phyloP scores from a whole-genome alignment of 2,888 invertebrate species.

The Linnaemya vulpina region DNA sequence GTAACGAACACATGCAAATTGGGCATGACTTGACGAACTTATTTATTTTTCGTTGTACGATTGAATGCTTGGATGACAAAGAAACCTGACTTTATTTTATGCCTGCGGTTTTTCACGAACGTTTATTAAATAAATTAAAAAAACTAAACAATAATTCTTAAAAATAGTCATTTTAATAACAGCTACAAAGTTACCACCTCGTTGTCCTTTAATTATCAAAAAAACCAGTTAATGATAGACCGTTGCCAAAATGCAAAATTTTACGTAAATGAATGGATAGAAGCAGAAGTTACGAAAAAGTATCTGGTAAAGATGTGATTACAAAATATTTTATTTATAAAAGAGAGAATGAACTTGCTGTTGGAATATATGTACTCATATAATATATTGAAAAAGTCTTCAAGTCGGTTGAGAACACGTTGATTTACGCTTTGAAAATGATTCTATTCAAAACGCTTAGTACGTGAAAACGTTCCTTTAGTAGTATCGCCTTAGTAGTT shows the following conservation, averaged over 20 bases:
- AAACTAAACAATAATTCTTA: slow-evolving; percentile 56
- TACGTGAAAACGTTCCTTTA: neutral
- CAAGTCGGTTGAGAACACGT: no score
- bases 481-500: neutral
- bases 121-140: slow-evolving; percentile 28
- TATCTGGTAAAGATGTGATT: neutral
- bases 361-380: no score
- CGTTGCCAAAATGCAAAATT: slow-evolving; percentile 31
- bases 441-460: no score
- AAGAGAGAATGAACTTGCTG: no score
- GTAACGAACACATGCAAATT: slow-evolving; percentile 63
- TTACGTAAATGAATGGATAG: neutral
- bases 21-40: slow-evolving; percentile 63
- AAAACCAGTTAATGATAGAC: slow-evolving; percentile 44
- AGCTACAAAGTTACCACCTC: slow-evolving; percentile 58
- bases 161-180: slow-evolving; percentile 56
- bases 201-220: slow-evolving; percentile 60
- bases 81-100: slow-evolving; percentile 23
- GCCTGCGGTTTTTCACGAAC: slow-evolving; percentile 19
- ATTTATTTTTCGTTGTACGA: slow-evolving; percentile 24
- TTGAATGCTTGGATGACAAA: slow-evolving; percentile 47
- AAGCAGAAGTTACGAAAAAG: neutral
- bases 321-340: no score
- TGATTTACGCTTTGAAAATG: no score
- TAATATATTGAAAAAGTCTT: no score